These are phyloP conservation scores for Globodera rostochiensis DNA, from an alignment of 1,140 invertebrate genomes.

Conservation along the genomic window DNA sequence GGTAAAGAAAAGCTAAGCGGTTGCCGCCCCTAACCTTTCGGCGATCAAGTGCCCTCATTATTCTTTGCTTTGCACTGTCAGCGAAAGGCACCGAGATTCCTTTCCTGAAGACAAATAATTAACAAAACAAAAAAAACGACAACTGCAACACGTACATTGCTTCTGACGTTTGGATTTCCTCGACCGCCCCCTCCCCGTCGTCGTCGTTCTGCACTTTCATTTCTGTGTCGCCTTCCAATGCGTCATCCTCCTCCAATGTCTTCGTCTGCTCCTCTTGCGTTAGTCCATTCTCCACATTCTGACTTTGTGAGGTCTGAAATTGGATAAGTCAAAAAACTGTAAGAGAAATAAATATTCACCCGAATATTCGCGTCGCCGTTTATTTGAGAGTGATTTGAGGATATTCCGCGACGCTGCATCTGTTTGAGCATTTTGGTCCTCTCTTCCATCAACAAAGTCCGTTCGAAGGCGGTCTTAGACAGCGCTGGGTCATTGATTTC, in stretches of 20 bases:
- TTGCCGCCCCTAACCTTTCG: constrained; percentile 36
- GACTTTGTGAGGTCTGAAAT: neutral
- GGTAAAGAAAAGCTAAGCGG: too few relatives aligned
- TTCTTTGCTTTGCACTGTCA: constrained; percentile 49
- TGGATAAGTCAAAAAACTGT: neutral
- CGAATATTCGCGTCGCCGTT: constrained; percentile 20
- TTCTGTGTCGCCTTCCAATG: neutral
- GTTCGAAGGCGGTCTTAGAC: constrained; percentile 95
- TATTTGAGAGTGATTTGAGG: constrained; percentile 16
- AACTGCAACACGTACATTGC: neutral
- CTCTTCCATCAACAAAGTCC: constrained; percentile 98
- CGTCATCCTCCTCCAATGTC: neutral
- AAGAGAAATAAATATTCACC: neutral
- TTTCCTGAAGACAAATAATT: neutral
- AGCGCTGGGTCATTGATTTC: constrained; percentile 81
- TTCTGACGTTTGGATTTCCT: neutral
- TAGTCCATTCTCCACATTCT: neutral
- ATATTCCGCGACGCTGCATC: constrained; percentile 68
- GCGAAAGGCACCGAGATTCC: neutral
- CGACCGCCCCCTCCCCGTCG: neutral
- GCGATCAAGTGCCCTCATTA: constrained; percentile 51
- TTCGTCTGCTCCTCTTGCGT: constrained; percentile 5
- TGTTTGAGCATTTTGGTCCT: constrained; percentile 85
- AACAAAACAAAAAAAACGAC: too few relatives aligned
- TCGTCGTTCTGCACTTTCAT: constrained; percentile 9